Evolutionary conservation across 2,888 invertebrate species (phyloP), one percentile per base, ranked within the genome.

Genomic region (Campoplex nolae): DNA sequence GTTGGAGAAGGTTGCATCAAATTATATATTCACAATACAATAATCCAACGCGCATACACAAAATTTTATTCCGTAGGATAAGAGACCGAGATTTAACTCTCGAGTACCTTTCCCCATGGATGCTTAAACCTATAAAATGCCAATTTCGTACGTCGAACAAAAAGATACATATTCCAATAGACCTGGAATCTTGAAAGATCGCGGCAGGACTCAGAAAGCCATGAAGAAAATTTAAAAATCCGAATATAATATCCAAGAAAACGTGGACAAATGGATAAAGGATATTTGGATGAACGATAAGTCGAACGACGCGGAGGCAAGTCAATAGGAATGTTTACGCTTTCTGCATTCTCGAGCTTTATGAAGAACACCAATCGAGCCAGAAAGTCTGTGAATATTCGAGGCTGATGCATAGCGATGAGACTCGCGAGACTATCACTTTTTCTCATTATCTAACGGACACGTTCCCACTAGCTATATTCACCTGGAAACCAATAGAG

Each of bases 401-500:
- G 38, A 68, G 68, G 51, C 83, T 88, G 84, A 88, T 88, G 83
- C 83, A 84, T 88, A 86, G 70, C 73, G 62, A 84, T 67, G 84
- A 88, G 84, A 62, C 84, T 76, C 84, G 48, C 71, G 88, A 86
- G 84, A 86, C 86, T 77, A 83, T 81, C 88, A 83, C 85, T 88
- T 88, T 81, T 88, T 86, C 83, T 88, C 86, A 88, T 88, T 88
- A 84, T 76, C 78, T 88, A 84, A 76, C 78, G 74, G 82, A 71
- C 75, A 32, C 35, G 45, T 74, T 77, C 56, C n/a, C 23, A 67
- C 73, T 7, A 54, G 11, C 2, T 16, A 42, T 80, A 35, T 68
- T 38, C 67, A 4, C 38, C 73, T 4, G 45, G 16, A 78, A 68
- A 54, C 73, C 80, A 51, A 80, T 80, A 65, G 73, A 54, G 51